Evolutionary conservation across 30 jellyfish, hydroid and myxozoan species (phyloP).

Genomic region (Cassiopea andromeda): DNA sequence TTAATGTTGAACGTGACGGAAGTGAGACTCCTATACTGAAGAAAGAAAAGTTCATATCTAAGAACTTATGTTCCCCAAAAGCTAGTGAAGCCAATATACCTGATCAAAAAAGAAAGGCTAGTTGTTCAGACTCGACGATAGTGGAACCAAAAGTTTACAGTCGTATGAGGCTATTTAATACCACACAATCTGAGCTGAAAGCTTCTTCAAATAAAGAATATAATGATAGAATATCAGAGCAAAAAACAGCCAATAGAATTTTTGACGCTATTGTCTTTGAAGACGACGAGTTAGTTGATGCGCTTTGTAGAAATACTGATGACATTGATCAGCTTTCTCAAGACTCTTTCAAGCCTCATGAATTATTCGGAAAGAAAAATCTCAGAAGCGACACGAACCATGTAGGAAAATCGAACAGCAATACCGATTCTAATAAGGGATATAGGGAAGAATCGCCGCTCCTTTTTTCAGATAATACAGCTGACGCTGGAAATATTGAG

Average conservation of each 20-base stretch:
- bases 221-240: background rate
- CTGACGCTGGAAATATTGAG: background rate
- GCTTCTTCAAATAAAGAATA: background rate
- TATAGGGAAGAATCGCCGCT: constrained; percentile 21
- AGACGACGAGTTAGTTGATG: background rate
- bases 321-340: background rate
- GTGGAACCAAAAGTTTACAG: background rate
- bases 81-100: background rate
- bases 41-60: background rate
- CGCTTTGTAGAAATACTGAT: background rate
- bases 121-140: background rate
- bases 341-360: background rate
- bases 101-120: background rate
- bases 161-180: background rate
- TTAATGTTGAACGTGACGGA: background rate
- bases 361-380: background rate
- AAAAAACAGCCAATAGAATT: background rate
- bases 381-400: background rate
- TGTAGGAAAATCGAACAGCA: background rate
- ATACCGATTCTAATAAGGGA: background rate
- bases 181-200: background rate
- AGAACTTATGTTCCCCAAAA: background rate
- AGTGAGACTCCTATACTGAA: background rate
- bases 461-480: constrained; percentile 23
- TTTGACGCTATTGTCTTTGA: background rate